phyloP scores from a whole-genome alignment of 2,797 vertebrate species.

The Danio aesculapii region DNA sequence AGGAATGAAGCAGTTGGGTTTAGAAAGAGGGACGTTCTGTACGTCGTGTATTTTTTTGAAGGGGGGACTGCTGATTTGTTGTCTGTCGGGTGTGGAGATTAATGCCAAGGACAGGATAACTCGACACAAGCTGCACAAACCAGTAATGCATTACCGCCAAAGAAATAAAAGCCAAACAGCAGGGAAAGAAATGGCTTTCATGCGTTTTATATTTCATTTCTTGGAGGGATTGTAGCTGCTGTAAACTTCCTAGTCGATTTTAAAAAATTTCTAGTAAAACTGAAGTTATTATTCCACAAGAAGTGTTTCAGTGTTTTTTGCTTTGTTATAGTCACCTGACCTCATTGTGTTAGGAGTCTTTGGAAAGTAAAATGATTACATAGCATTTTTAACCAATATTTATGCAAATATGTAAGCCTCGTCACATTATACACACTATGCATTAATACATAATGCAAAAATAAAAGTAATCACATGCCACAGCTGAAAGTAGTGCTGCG shows the following conservation, averaged over 20 bases:
- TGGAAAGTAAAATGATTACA: too few relatives aligned
- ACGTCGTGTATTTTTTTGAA: neutral
- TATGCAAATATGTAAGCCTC: too few relatives aligned
- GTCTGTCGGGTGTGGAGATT: conserved; percentile 24
- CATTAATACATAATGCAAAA: too few relatives aligned
- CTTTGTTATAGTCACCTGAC: neutral
- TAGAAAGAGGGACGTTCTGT: neutral
- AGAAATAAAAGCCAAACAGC: neutral
- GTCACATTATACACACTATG: too few relatives aligned
- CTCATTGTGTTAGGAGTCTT: too few relatives aligned
- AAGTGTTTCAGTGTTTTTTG: neutral
- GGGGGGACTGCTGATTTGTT: conserved; percentile 26
- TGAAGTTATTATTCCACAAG: neutral
- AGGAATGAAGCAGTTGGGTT: neutral
- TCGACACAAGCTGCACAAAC: conserved; percentile 25
- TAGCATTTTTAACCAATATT: too few relatives aligned
- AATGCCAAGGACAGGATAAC: conserved; percentile 29
- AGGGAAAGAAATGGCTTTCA: neutral
- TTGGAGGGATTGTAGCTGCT: neutral
- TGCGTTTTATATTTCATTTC: conserved; percentile 18
- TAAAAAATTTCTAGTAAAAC: neutral
- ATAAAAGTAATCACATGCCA: too few relatives aligned
- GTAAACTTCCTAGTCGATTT: neutral
- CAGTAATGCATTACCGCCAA: neutral
- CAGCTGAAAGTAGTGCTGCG: too few relatives aligned